Percentiles rank a stretch among this genome's conserved stretches.
Evolutionary conservation across 2,888 invertebrate species (phyloP).

Genomic region (Perizoma affinitatum): DNA sequence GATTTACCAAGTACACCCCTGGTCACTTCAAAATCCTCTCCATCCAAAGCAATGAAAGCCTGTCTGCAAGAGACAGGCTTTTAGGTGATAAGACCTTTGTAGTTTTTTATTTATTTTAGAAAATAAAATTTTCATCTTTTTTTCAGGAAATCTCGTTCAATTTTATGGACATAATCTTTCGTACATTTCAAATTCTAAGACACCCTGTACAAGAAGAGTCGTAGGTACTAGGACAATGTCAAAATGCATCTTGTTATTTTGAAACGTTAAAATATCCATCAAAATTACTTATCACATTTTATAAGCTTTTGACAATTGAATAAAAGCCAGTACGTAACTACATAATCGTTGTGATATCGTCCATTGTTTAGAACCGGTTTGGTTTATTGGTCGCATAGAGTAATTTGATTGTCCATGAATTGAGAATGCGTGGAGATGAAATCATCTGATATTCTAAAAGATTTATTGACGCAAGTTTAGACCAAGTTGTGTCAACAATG

Average conservation of each 20-base stretch:
- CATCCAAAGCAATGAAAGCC: too few species aligned
- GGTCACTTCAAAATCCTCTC: too few species aligned
- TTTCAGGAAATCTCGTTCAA: too few species aligned
- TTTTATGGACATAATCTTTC: too few species aligned
- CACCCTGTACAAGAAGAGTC: too few species aligned
- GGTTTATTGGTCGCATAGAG: conserved; percentile 19
- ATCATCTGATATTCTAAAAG: conserved; percentile 21
- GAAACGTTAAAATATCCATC: conserved; percentile 22
- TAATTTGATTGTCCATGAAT: conserved; percentile 26
- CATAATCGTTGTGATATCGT: conserved; percentile 28
- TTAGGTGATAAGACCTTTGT: too few species aligned
- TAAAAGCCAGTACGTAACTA: conserved; percentile 32
- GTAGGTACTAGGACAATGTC: background rate
- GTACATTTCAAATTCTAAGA: too few species aligned
- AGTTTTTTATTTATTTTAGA: too few species aligned
- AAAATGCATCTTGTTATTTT: conserved; percentile 9
- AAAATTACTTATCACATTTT: conserved; percentile 36
- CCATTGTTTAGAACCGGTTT: conserved; percentile 40
- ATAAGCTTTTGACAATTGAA: conserved; percentile 41
- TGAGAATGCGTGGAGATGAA: conserved; percentile 20
- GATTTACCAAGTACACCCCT: too few species aligned
- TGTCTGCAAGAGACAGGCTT: too few species aligned
- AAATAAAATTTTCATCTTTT: too few species aligned
- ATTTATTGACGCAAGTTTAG: conserved; percentile 5
- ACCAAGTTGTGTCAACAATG: background rate